Conservation (phyloP, 2,113 vertebrate genomes). For the Coptodon rendalli region DNA sequence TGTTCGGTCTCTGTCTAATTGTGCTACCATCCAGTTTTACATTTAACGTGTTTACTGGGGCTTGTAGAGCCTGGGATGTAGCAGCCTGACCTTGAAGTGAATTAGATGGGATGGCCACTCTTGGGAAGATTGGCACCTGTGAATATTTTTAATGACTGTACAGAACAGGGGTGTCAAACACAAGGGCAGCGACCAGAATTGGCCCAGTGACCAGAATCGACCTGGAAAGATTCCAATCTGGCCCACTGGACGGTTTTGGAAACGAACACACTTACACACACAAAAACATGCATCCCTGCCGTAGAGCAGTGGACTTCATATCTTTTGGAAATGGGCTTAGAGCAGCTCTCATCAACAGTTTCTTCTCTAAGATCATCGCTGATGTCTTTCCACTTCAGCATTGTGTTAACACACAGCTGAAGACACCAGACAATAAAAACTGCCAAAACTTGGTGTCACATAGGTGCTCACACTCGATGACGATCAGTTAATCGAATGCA, state of each 20-base stretch:
- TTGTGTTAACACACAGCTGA: not conserved
- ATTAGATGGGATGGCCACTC: not conserved
- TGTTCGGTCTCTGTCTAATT: not conserved
- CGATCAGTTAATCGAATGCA: not conserved
- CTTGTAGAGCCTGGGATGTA: not conserved
- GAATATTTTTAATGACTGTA: not conserved
- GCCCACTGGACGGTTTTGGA: not conserved
- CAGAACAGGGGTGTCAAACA: not conserved
- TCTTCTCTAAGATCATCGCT: not conserved
- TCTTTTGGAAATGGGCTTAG: too few species aligned
- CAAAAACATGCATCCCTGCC: not conserved
- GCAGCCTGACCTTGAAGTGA: not conserved
- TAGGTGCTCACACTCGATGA: not conserved
- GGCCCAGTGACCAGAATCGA: not conserved
- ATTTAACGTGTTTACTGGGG: not conserved
- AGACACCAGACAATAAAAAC: not conserved
- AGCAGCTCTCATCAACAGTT: not conserved
- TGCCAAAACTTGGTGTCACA: not conserved
- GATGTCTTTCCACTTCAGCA: not conserved
- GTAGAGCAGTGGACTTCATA: not conserved
- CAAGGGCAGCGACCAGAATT: rapidly evolving
- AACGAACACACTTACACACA: not conserved
- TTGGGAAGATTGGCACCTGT: not conserved
- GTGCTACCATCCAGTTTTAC: not conserved
- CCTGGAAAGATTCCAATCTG: not conserved